Conservation (phyloP, 64 coral and sea anemone species). For the Stichodactyla helianthus region DNA sequence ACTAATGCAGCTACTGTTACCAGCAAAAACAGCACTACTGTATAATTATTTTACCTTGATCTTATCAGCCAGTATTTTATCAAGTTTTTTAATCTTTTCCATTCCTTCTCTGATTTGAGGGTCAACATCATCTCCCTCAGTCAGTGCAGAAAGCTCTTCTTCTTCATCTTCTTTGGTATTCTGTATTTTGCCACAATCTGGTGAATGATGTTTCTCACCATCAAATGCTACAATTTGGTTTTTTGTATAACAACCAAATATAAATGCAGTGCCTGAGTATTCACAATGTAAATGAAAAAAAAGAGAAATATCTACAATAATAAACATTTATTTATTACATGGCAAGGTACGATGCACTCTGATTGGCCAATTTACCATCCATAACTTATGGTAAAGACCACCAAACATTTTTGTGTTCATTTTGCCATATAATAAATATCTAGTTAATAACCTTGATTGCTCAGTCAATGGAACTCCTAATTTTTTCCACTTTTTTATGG, state of each 20-base stretch:
- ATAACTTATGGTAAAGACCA: too few relatives aligned
- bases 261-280: neutral
- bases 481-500: too few relatives aligned
- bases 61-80: conserved; percentile 79
- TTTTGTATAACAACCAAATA: neutral
- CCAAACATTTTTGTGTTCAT: too few relatives aligned
- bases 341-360: too few relatives aligned
- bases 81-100: conserved; percentile 85
- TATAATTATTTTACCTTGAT: conserved; percentile 54
- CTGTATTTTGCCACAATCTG: neutral
- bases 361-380: too few relatives aligned
- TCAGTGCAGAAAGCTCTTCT: neutral
- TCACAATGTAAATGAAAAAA: too few relatives aligned
- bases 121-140: conserved; percentile 35
- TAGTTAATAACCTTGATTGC: too few relatives aligned
- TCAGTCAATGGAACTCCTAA: too few relatives aligned
- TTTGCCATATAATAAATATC: too few relatives aligned
- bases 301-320: too few relatives aligned
- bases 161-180: conserved; percentile 2
- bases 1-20: too few relatives aligned
- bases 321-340: too few relatives aligned
- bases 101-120: conserved; percentile 85
- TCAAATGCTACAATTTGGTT: neutral
- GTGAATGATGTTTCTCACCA: neutral
- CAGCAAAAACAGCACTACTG: neutral